Evolutionary conservation across 1,140 invertebrate species (phyloP).

Genomic region (Penaeus vannamei): DNA sequence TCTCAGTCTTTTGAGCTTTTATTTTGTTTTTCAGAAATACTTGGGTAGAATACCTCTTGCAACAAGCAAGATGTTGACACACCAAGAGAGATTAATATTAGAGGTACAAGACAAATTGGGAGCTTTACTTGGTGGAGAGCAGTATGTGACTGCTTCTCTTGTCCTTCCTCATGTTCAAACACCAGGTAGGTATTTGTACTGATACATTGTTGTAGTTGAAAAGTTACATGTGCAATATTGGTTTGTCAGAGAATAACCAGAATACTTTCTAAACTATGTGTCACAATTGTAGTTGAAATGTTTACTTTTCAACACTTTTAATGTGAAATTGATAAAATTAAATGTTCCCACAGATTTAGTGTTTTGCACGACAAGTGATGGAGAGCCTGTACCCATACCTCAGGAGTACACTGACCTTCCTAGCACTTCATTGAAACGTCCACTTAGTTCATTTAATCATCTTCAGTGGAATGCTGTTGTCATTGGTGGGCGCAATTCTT

Average conservation of each 20-base stretch:
- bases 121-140: slow-evolving; percentile 54
- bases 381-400: slow-evolving; percentile 53
- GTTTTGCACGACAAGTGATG: slow-evolving; percentile 58
- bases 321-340: not conserved
- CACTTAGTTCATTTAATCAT: not conserved
- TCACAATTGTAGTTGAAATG: no score
- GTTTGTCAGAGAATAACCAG: no score
- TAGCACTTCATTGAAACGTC: slow-evolving; percentile 48
- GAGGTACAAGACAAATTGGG: slow-evolving; percentile 62
- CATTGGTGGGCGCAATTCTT: slow-evolving; percentile 63
- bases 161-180: slow-evolving; percentile 64
- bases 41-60: slow-evolving; percentile 45
- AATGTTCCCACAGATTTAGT: slow-evolving; percentile 53
- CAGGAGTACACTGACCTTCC: slow-evolving; percentile 47
- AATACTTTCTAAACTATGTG: no score
- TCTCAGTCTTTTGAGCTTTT: no score
- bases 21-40: slow-evolving; percentile 53
- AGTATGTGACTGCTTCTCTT: slow-evolving; percentile 47
- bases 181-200: slow-evolving; percentile 53
- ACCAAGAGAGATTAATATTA: slow-evolving; percentile 58
- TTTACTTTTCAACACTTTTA: no score
- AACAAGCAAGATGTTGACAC: slow-evolving; percentile 37
- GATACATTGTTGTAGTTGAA: not conserved
- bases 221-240: not conserved
- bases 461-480: slow-evolving; percentile 63